These are phyloP conservation scores for Passer montanus DNA, from an alignment of 2,113 vertebrate species.

Conservation along the genomic window DNA sequence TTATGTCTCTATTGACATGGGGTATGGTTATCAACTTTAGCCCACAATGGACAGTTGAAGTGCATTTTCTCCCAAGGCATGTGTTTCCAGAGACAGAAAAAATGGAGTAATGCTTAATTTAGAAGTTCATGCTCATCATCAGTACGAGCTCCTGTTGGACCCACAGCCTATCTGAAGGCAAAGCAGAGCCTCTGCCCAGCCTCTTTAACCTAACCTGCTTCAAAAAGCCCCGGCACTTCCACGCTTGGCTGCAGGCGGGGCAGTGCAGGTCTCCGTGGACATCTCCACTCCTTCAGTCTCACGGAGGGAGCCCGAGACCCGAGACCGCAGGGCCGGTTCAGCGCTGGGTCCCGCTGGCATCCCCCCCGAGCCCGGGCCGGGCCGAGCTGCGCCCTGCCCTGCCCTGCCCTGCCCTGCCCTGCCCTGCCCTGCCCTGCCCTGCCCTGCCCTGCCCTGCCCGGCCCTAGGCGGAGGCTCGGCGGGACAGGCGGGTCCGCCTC, in stretches of 20 bases:
- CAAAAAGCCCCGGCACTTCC: rapidly evolving
- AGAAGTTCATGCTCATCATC: no score
- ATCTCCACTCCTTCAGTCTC: rapidly evolving
- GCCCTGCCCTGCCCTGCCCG: no score
- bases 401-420: no score
- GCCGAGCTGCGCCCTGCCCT: not conserved
- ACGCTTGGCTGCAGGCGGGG: not conserved
- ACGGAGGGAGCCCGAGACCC: rapidly evolving
- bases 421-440: no score
- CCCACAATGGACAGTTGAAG: rapidly evolving
- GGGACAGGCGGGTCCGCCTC: no score
- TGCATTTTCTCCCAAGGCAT: not conserved
- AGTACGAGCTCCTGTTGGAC: not conserved
- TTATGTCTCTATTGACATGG: not conserved
- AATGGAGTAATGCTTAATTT: not conserved
- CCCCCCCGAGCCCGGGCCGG: not conserved
- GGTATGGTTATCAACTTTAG: not conserved
- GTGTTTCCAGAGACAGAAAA: not conserved
- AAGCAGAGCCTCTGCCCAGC: not conserved
- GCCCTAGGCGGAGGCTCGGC: no score
- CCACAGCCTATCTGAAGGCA: not conserved
- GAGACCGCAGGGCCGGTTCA: rapidly evolving
- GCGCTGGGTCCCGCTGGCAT: rapidly evolving
- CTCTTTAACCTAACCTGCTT: not conserved
- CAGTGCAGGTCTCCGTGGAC: rapidly evolving